A percentile compares a stretch with the other conserved stretches of the same genome.
Evolutionary conservation across 2,888 invertebrate species (phyloP).

Genomic region (Tachina grossa): DNA sequence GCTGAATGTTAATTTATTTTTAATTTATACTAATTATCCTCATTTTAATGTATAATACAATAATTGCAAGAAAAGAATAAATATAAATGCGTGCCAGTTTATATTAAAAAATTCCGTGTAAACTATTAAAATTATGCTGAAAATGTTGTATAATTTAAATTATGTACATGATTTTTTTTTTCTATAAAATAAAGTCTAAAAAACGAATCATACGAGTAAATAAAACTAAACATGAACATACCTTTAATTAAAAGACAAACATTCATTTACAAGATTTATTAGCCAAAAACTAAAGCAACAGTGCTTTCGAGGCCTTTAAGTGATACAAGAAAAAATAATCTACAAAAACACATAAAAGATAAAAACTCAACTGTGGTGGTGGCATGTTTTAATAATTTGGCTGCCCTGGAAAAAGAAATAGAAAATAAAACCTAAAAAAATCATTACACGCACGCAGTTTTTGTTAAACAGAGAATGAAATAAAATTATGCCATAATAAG

Average conservation of each 20-base stretch:
- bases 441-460: conserved; percentile 61
- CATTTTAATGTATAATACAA: not conserved
- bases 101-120: too few relatives aligned
- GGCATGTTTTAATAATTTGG: conserved; percentile 52
- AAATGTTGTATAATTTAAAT: conserved; percentile 16
- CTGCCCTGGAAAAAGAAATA: not conserved
- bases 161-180: not conserved
- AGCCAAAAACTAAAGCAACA: conserved; percentile 13
- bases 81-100: conserved; percentile 2
- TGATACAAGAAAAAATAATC: conserved; percentile 25
- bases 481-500: conserved; percentile 46
- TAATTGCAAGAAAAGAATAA: not conserved
- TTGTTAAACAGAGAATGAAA: conserved; percentile 13
- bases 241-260: conserved; percentile 59
- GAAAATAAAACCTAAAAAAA: conserved; percentile 1
- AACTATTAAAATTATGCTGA: conserved; percentile 30
- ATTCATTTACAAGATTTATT: conserved; percentile 15
- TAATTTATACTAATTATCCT: not conserved
- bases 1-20: not conserved
- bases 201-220: conserved; percentile 13
- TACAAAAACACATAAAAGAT: conserved; percentile 8
- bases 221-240: conserved; percentile 35
- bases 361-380: conserved; percentile 23
- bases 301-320: conserved; percentile 9
- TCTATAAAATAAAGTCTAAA: not conserved